Percentiles rank a stretch among this genome's conserved stretches.
Evolutionary conservation across 2,888 invertebrate species (phyloP).

Genomic region (Anthophora plumipes): DNA sequence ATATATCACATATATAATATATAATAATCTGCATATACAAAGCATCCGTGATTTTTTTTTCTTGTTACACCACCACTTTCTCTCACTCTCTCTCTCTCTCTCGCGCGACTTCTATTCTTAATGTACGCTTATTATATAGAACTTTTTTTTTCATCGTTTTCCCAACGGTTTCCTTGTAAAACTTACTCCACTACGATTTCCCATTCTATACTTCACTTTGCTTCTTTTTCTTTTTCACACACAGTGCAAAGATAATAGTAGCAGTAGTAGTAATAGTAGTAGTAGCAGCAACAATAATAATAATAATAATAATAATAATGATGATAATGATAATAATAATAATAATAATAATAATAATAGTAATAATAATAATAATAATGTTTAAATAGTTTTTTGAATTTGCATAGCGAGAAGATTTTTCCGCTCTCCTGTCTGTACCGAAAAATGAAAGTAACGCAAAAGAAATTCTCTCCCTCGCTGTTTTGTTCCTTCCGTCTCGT

Average conservation of each 20-base stretch:
- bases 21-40: constrained; percentile 63
- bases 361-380: background rate
- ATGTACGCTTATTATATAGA: too few relatives aligned
- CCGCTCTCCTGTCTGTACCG: too few relatives aligned
- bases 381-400: too few relatives aligned
- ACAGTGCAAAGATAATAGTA: constrained; percentile 62
- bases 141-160: constrained; percentile 27
- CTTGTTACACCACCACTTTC: constrained; percentile 10
- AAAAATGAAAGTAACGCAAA: too few relatives aligned
- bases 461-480: too few relatives aligned
- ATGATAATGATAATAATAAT: constrained; percentile 29
- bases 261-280: constrained; percentile 1
- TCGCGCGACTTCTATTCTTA: too few relatives aligned
- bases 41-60: constrained; percentile 45
- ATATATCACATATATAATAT: constrained; percentile 61
- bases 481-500: too few relatives aligned
- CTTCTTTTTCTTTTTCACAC: constrained; percentile 32
- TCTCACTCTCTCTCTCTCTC: background rate
- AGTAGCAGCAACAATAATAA: constrained; percentile 11
- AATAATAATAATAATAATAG: constrained; percentile 20
- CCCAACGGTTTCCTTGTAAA: constrained; percentile 59
- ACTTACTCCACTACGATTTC: constrained; percentile 60
- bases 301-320: constrained; percentile 29
- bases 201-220: background rate
- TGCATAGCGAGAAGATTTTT: too few relatives aligned